Evolutionary conservation across 2,797 vertebrate genomes (phyloP).

Genomic region (Moxostoma hubbsi): DNA sequence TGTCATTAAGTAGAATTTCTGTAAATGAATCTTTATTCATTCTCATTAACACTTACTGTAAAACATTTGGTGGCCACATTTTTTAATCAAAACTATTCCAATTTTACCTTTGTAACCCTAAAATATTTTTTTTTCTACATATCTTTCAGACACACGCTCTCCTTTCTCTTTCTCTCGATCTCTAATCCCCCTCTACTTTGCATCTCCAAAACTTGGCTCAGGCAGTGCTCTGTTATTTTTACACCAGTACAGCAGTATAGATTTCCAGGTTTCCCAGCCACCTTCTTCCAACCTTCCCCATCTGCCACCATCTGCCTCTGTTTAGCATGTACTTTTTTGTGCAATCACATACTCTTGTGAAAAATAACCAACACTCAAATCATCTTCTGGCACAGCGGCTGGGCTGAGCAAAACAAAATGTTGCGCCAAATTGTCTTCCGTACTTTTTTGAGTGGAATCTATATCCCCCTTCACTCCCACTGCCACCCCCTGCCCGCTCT

Average conservation of each 20-base stretch:
- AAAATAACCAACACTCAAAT: slow-evolving; percentile 99
- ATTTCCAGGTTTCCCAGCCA: slow-evolving; percentile 97
- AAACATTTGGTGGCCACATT: slow-evolving; percentile 56
- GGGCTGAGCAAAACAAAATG: slow-evolving; percentile 86
- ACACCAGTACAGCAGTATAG: slow-evolving; percentile 94
- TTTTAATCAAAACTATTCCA: slow-evolving; percentile 56
- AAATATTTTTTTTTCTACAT: slow-evolving; percentile 64
- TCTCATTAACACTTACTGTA: slow-evolving; percentile 61
- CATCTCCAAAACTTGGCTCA: slow-evolving; percentile 85
- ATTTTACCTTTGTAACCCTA: slow-evolving; percentile 70
- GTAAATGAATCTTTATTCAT: slow-evolving; percentile 56
- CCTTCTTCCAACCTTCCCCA: slow-evolving; percentile 99
- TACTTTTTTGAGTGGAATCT: slow-evolving; percentile 87
- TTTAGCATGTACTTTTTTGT: slow-evolving; percentile 98
- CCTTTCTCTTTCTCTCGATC: slow-evolving; percentile 67
- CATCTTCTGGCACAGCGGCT: slow-evolving; percentile 95
- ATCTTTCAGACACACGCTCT: slow-evolving; percentile 50
- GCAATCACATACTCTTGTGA: slow-evolving; percentile 98
- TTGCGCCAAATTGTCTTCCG: slow-evolving; percentile 96
- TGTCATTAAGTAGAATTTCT: slow-evolving; percentile 48
- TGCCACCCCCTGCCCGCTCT: slow-evolving; percentile 66
- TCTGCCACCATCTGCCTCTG: slow-evolving; percentile 99
- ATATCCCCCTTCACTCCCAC: slow-evolving; percentile 65
- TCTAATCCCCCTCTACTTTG: slow-evolving; percentile 71
- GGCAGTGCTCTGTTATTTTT: slow-evolving; percentile 96